Percentiles rank a stretch among this genome's conserved stretches.
Evolutionary conservation across 2,888 invertebrate species (phyloP).

Genomic region (Meloe dianella): DNA sequence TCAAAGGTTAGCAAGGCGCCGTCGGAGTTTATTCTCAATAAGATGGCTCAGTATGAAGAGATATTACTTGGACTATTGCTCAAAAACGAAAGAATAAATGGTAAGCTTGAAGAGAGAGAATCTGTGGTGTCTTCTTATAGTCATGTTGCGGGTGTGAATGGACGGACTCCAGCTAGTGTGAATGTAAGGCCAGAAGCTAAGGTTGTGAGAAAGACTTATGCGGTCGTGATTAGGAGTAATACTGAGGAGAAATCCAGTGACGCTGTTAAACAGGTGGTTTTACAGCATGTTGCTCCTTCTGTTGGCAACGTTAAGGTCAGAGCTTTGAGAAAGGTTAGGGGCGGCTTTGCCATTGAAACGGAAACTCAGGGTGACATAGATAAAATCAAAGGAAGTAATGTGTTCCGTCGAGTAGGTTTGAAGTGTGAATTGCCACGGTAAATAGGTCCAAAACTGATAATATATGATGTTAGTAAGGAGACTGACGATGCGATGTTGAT

Average conservation of each 20-base stretch:
- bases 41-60: not conserved
- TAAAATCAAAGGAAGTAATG: too few species aligned
- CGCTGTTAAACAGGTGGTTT: not conserved
- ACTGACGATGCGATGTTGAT: not conserved
- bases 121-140: not conserved
- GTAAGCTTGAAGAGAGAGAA: not conserved
- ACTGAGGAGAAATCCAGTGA: too few species aligned
- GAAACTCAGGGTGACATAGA: too few species aligned
- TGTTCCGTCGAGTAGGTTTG: not conserved
- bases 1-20: not conserved
- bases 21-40: not conserved
- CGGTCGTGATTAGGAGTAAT: too few species aligned
- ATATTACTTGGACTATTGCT: not conserved
- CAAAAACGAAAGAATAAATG: not conserved
- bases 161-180: too few species aligned
- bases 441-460: not conserved
- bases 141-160: too few species aligned
- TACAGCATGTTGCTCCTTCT: not conserved
- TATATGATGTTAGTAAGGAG: not conserved
- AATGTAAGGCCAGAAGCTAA: too few species aligned
- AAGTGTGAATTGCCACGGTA: not conserved
- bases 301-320: not conserved
- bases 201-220: too few species aligned
- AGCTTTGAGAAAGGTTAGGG: not conserved
- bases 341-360: too few species aligned